Evolutionary conservation across 2,888 invertebrate species (phyloP).

Genomic region (Parnassius apollo): DNA sequence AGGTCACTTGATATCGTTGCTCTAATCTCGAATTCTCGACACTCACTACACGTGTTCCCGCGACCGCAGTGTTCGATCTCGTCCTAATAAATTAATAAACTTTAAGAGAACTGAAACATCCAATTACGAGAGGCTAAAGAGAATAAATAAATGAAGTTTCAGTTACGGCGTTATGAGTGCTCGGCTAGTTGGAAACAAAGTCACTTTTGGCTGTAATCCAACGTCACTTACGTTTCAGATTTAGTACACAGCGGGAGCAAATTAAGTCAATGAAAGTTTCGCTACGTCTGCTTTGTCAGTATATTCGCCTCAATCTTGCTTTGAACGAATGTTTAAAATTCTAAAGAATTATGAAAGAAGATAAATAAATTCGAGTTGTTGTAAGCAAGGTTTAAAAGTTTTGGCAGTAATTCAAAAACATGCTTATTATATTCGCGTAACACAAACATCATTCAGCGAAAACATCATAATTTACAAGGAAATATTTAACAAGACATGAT

Average conservation of each 20-base stretch:
- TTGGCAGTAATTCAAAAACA: constrained; percentile 61
- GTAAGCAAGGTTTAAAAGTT: constrained; percentile 32
- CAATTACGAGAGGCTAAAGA: constrained; percentile 36
- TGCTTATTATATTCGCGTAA: constrained; percentile 61
- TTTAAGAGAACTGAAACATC: constrained; percentile 30
- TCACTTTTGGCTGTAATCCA: constrained; percentile 72
- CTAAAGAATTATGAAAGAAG: constrained; percentile 45
- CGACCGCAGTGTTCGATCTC: constrained; percentile 42
- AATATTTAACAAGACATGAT: constrained; percentile 39
- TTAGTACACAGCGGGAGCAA: constrained; percentile 61
- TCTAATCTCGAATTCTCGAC: constrained; percentile 60
- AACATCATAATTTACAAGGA: constrained; percentile 55
- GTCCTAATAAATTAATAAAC: constrained; percentile 50
- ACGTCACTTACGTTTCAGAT: constrained; percentile 68
- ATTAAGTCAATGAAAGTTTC: constrained; percentile 47
- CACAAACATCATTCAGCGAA: constrained; percentile 63
- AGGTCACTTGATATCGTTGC: constrained; percentile 64
- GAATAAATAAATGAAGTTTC: constrained; percentile 45
- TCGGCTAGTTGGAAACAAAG: constrained; percentile 61
- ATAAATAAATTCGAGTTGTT: constrained; percentile 16
- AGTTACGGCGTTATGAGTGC: constrained; percentile 57
- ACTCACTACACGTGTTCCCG: constrained; percentile 51
- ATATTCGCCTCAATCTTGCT: constrained; percentile 31
- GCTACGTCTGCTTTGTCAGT: constrained; percentile 28
- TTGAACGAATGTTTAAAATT: constrained; percentile 44